These are phyloP conservation scores for Thripadectes ignobilis DNA, from an alignment of 2,797 vertebrate species.

Conservation along the genomic window DNA sequence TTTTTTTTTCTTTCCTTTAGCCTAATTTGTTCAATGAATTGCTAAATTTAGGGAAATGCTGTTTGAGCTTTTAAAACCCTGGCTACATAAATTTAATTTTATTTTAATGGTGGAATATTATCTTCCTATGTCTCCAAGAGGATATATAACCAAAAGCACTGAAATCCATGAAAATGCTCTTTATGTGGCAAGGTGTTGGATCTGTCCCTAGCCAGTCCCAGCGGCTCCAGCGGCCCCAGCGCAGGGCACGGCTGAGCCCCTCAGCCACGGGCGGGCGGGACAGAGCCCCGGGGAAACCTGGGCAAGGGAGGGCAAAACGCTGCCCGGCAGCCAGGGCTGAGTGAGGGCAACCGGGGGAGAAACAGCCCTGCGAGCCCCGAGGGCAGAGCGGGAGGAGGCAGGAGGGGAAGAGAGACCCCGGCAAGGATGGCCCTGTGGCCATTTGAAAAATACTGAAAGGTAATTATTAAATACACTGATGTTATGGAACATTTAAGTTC, in stretches of 20 bases:
- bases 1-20: not conserved
- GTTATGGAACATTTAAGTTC: not conserved
- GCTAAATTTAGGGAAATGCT: not conserved
- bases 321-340: not conserved
- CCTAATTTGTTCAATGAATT: not conserved
- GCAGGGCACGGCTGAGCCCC: not conserved
- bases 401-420: not conserved
- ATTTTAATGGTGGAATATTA: not conserved
- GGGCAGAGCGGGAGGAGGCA: not conserved
- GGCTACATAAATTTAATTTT: not conserved
- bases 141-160: not conserved
- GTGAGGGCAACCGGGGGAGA: not conserved
- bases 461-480: not conserved
- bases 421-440: accelerated
- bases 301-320: not conserved
- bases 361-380: not conserved
- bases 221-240: not conserved
- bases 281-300: too few relatives aligned
- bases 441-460: not conserved
- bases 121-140: not conserved
- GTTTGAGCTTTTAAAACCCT: not conserved
- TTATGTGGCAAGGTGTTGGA: accelerated
- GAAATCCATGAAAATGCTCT: not conserved
- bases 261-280: too few relatives aligned
- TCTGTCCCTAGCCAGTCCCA: too few relatives aligned